A percentile compares a stretch with the other conserved stretches of the same genome.
Evolutionary conservation across 2,113 vertebrate species (phyloP).

Genomic region (cat (Felis catus)): DNA sequence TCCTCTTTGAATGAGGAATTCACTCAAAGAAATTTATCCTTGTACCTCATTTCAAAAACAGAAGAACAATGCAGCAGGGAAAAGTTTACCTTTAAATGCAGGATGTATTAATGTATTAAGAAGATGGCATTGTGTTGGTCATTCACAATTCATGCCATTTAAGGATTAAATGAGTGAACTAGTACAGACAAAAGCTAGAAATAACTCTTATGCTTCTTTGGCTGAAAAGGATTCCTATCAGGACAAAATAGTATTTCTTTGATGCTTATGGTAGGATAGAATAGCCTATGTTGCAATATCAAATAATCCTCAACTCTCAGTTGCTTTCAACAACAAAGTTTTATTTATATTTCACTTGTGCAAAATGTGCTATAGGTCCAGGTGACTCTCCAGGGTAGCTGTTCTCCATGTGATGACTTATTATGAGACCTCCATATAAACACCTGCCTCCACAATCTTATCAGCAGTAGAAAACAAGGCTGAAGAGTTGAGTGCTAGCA

Average conservation of each 20-base stretch:
- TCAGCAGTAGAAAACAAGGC: background rate
- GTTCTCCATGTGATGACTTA: background rate
- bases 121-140: background rate
- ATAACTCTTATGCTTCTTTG: background rate
- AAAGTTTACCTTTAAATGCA: background rate
- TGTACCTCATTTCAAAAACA: background rate
- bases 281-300: background rate
- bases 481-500: background rate
- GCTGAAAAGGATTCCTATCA: background rate
- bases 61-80: background rate
- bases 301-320: background rate
- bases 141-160: background rate
- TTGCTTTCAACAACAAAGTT: background rate
- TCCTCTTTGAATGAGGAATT: background rate
- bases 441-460: background rate
- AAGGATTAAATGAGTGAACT: background rate
- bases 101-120: background rate
- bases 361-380: background rate
- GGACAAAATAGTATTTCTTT: background rate
- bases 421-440: background rate
- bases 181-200: background rate
- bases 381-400: background rate
- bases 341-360: background rate
- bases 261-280: background rate
- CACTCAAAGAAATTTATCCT: background rate